Conservation (phyloP, 2,797 vertebrate genomes). For the Acanthurus lineatus region DNA sequence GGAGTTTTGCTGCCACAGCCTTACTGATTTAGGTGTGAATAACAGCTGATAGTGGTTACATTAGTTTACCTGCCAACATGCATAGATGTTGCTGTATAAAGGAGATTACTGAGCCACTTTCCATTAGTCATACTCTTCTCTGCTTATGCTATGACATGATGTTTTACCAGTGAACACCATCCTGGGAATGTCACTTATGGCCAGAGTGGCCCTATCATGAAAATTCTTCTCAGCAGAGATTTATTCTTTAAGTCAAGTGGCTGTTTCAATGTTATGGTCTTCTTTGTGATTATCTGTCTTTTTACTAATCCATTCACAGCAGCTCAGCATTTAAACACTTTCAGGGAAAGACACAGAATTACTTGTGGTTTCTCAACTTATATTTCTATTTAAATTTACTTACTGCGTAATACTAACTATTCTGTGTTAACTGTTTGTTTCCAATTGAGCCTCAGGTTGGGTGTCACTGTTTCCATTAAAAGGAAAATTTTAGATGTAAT, state of each 20-base stretch:
- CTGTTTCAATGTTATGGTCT: neutral
- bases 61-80: no score
- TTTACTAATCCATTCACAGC: neutral
- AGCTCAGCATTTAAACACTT: neutral
- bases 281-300: neutral
- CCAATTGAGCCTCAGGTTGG: neutral
- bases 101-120: neutral
- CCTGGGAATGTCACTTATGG: no score
- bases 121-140: neutral
- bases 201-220: no score
- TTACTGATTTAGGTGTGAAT: no score
- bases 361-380: neutral
- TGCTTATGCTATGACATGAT: no score
- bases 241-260: neutral
- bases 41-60: no score
- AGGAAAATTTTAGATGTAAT: neutral
- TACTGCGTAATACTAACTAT: neutral
- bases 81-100: neutral
- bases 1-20: no score
- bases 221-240: no score
- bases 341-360: neutral
- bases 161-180: no score
- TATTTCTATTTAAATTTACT: neutral
- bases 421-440: neutral
- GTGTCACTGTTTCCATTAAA: neutral